phyloP scores from a whole-genome alignment of 1,140 invertebrate genomes.

The Megalopta genalis region DNA sequence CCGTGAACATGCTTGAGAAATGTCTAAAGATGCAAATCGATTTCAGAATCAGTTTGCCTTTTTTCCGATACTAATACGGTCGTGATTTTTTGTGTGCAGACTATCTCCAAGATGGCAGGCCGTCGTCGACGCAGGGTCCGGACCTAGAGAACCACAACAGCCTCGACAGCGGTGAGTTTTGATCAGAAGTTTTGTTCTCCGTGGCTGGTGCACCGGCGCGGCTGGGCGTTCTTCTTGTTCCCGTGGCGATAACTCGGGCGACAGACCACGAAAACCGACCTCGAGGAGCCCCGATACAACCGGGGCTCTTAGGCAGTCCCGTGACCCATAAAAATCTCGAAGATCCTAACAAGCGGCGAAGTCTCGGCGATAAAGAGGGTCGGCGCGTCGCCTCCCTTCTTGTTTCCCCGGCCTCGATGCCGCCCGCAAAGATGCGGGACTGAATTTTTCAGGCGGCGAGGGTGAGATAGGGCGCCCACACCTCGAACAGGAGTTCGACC shows the following conservation, averaged over 20 bases:
- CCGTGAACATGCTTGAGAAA: no score
- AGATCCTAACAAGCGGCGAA: slow-evolving; percentile 37
- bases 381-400: slow-evolving; percentile 15
- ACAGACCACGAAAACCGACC: not conserved
- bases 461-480: slow-evolving; percentile 6
- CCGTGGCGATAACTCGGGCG: not conserved
- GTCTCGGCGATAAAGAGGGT: slow-evolving; percentile 42
- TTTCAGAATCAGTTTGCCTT: not conserved
- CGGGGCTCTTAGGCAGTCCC: slow-evolving; percentile 10
- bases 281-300: not conserved
- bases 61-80: not conserved
- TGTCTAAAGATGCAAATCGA: not conserved
- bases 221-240: not conserved
- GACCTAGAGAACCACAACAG: slow-evolving; percentile 75
- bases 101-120: slow-evolving; percentile 62
- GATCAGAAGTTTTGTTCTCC: not conserved
- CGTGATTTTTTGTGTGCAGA: slow-evolving; percentile 56
- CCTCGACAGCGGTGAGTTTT: slow-evolving; percentile 72
- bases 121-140: slow-evolving; percentile 61
- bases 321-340: slow-evolving; percentile 35
- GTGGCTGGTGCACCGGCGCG: not conserved
- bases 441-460: slow-evolving; percentile 30
- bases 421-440: slow-evolving; percentile 18
- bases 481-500: no score
- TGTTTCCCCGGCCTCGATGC: slow-evolving; percentile 29